These are phyloP conservation scores for Lithophane socia DNA, from an alignment of 2,888 invertebrate species.

Conservation along the genomic window DNA sequence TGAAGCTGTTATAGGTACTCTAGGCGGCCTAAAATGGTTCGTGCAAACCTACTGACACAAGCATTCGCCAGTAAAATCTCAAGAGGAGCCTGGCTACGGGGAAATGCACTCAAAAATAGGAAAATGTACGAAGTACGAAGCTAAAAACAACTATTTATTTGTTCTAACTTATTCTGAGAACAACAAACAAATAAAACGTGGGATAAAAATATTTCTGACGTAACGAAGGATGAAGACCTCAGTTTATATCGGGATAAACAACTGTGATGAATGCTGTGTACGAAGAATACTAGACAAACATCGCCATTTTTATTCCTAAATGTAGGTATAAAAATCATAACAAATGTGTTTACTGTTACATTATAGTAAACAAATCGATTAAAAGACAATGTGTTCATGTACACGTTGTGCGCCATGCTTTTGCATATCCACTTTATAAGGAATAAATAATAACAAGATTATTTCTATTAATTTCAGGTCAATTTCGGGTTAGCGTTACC, in stretches of 20 bases:
- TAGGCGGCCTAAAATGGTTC: conserved; percentile 28
- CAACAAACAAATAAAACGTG: conserved; percentile 67
- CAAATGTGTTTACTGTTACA: conserved; percentile 8
- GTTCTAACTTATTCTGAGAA: conserved; percentile 49
- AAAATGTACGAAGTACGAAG: conserved; percentile 1
- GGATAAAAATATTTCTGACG: conserved; percentile 61
- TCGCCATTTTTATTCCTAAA: conserved; percentile 25
- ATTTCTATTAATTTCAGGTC: background rate
- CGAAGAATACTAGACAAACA: conserved; percentile 33
- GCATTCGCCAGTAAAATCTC: background rate
- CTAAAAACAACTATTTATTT: conserved; percentile 43
- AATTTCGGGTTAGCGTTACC: background rate
- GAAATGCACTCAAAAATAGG: conserved; percentile 45
- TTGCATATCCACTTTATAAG: background rate
- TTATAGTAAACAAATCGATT: conserved; percentile 18
- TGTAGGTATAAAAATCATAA: conserved; percentile 1
- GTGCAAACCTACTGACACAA: conserved; percentile 28
- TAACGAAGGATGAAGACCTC: conserved; percentile 60
- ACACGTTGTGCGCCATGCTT: background rate
- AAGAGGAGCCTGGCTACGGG: background rate
- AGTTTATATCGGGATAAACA: conserved; percentile 63
- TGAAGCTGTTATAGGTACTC: conserved; percentile 13
- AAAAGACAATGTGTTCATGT: background rate
- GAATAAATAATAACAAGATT: background rate
- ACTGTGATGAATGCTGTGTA: conserved; percentile 49